Percentiles rank a stretch among this genome's conserved stretches.
Conservation (phyloP, 2,797 vertebrate species). For the Scyliorhinus canicula region DNA sequence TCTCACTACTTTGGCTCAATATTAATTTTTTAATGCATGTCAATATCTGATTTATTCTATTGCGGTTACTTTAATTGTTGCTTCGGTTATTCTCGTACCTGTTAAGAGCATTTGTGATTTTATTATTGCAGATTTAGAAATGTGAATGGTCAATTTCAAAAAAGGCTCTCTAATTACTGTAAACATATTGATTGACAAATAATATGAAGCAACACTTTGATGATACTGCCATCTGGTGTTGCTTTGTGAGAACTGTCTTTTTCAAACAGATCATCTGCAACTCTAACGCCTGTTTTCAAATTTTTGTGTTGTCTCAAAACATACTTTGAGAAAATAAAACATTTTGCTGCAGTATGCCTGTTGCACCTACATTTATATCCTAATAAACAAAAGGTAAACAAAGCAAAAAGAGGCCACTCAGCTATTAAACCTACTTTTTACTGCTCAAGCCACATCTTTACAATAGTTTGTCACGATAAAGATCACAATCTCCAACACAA, state of each 20-base stretch:
- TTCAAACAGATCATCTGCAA: background rate
- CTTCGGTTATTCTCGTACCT: background rate
- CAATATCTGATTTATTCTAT: background rate
- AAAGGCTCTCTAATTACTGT: background rate
- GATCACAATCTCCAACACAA: background rate
- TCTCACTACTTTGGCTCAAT: background rate
- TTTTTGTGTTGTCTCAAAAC: background rate
- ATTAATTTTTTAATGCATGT: background rate
- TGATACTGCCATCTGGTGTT: conserved; percentile 33
- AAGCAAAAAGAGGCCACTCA: background rate
- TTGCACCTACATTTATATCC: background rate
- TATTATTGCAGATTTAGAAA: background rate
- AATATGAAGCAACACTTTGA: background rate
- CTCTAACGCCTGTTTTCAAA: background rate
- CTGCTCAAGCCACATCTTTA: background rate
- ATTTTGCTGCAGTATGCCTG: background rate
- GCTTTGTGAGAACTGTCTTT: background rate
- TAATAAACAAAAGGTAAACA: background rate
- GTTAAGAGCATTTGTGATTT: background rate
- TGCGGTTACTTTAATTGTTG: background rate
- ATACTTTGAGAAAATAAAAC: background rate
- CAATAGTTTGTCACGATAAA: background rate
- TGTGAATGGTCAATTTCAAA: background rate
- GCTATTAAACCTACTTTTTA: no score
- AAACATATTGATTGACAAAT: background rate